A percentile compares a stretch with the other conserved stretches of the same genome.
Conservation (phyloP, 2,797 vertebrate species). For the Rhinichthys osculus region DNA sequence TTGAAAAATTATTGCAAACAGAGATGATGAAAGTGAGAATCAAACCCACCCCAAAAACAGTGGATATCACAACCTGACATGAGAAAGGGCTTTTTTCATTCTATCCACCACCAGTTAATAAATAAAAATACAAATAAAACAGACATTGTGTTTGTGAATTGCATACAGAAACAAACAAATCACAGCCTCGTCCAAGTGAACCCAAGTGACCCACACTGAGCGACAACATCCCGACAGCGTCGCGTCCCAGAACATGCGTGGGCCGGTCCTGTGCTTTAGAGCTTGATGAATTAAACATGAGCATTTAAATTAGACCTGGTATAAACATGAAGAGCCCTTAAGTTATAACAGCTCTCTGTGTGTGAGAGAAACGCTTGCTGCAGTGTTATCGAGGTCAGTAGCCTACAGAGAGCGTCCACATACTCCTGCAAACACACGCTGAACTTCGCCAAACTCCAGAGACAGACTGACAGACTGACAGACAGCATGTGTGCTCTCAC, state of each 20-base stretch:
- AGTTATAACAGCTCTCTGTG: neutral
- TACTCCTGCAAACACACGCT: constrained; percentile 63
- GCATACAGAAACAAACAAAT: neutral
- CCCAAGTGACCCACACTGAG: neutral
- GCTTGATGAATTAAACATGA: constrained; percentile 3
- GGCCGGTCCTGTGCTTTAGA: neutral
- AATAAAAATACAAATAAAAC: neutral
- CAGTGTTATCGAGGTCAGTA: constrained; percentile 59
- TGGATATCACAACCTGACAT: neutral
- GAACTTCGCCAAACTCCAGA: constrained; percentile 52
- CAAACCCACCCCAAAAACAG: neutral
- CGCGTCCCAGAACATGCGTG: neutral
- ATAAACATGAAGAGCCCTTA: neutral
- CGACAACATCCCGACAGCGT: neutral
- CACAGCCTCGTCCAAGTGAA: neutral
- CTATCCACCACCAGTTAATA: neutral
- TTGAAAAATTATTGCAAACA: neutral
- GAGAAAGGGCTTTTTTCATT: neutral
- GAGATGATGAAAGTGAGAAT: neutral
- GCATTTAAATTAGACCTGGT: neutral
- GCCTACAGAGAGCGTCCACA: constrained; percentile 43
- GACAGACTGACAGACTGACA: constrained; percentile 68
- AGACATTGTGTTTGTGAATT: neutral
- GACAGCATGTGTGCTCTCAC: constrained; percentile 69
- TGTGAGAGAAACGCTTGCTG: neutral